Evolutionary conservation across 1,140 invertebrate genomes (phyloP).

Genomic region (Diprion similis): DNA sequence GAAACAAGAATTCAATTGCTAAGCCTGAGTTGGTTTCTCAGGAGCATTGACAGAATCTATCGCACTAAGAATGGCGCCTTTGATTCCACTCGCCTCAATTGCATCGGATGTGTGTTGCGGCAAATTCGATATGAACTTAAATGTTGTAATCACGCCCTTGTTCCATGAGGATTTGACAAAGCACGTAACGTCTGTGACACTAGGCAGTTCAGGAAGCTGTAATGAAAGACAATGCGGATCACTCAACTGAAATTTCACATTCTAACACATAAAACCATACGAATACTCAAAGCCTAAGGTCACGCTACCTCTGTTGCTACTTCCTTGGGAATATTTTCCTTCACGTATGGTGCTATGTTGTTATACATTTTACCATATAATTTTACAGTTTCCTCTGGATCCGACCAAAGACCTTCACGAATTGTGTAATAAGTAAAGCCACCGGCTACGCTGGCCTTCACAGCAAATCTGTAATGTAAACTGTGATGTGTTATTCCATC

Average conservation of each 20-base stretch:
- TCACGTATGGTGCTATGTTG: constrained; percentile 42
- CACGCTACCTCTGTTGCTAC: constrained; percentile 40
- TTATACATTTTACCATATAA: constrained; percentile 47
- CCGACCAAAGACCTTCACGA: constrained; percentile 51
- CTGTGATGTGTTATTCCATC: neutral
- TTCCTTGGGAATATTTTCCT: constrained; percentile 42
- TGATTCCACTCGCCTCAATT: constrained; percentile 23
- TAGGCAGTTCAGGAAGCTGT: constrained; percentile 22
- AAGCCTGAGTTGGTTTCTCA: neutral
- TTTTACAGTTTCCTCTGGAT: constrained; percentile 43
- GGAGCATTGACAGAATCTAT: neutral
- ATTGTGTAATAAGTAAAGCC: constrained; percentile 47
- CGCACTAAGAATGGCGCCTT: constrained; percentile 17
- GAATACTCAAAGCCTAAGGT: neutral
- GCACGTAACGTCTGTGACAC: constrained; percentile 26
- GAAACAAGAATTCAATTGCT: neutral
- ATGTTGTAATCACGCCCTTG: constrained; percentile 36
- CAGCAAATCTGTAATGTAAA: constrained; percentile 37
- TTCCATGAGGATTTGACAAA: constrained; percentile 40
- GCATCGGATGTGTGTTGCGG: constrained; percentile 35
- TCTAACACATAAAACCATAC: neutral
- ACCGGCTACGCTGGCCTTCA: constrained; percentile 46
- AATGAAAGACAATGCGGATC: neutral
- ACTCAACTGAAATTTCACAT: neutral
- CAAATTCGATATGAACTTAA: constrained; percentile 37